Evolutionary conservation across 64 coral and sea anemone species (phyloP), one percentile per base, ranked within the genome.

Genomic region (Montipora capricornis): DNA sequence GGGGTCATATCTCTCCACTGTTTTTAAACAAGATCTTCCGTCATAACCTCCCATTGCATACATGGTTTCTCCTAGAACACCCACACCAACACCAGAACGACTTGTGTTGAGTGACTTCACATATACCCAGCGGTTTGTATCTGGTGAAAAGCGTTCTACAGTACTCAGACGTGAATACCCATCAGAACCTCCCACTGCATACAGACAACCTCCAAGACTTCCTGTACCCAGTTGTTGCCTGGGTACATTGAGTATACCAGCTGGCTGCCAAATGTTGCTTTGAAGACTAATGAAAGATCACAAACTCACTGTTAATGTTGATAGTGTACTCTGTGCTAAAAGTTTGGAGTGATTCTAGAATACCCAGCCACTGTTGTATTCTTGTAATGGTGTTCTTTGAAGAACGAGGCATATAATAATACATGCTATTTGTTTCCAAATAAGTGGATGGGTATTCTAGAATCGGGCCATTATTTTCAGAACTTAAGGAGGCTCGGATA

Each of bases 31-130:
- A 55, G 95, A 90, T 62, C 95, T 66, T 8, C 98, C 98, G 92
- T 99, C 98, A 90, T 99, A 99, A 0, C 98, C 98, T 52, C 98
- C 98, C 47, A 99, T 87, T 9, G 98, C 98, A 94, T 99, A 99
- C 80, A 99, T 81, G 67, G 98, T 91, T 48, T 99, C 98, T 20
- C 98, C 95, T 50, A 99, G 78, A 47, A 94, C 95, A 49, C 98
- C 98, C 24, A 99, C 88, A 5, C 98, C 98, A 71, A 99, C 98
- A 80, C 98, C 98, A 66, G 98, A 99, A 9, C 98, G 82, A 87
- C 95, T 96, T 29, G 98, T 99, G 55, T 99, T 99, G 8, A 99
- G 92, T 51, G 98, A 90, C 88, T 99, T 99, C 50, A 89, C 89
- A 52, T 96, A 99, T 48, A 93, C 89, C 98, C 98, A 99, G 68